Evolutionary conservation across 1,140 invertebrate genomes (phyloP).

Genomic region (Sinella curviseta): DNA sequence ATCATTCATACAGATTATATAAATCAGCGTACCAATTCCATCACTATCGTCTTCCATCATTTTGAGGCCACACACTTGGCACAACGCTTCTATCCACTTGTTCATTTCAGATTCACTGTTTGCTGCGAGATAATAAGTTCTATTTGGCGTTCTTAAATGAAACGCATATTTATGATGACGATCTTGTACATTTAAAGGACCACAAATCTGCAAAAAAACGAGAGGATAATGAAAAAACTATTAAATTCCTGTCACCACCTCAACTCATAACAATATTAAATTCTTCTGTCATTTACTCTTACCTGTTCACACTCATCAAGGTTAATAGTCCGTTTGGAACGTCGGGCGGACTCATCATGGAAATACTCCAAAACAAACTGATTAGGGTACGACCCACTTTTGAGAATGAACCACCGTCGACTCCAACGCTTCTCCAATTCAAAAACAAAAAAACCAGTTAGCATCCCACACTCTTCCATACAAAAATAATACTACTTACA

Average conservation of each 20-base stretch:
- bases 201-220: constrained; percentile 39
- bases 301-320: constrained; percentile 94
- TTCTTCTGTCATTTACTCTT: constrained; percentile 38
- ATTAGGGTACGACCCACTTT: constrained; percentile 83
- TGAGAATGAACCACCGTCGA: constrained; percentile 86
- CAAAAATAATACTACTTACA: no score
- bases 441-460: background rate
- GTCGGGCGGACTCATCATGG: constrained; percentile 78
- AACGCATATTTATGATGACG: constrained; percentile 85
- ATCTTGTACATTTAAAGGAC: constrained; percentile 59
- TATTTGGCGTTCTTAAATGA: constrained; percentile 80
- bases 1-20: no score
- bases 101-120: constrained; percentile 89
- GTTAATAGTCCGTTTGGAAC: constrained; percentile 87
- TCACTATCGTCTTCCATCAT: constrained; percentile 36
- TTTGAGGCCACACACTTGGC: constrained; percentile 60
- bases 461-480: background rate
- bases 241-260: no score
- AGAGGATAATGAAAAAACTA: background rate
- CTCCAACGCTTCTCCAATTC: constrained; percentile 79
- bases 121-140: constrained; percentile 88
- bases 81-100: constrained; percentile 91
- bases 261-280: constrained; percentile 45
- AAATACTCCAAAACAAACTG: constrained; percentile 94
- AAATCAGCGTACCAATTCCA: constrained; percentile 56